A percentile compares a stretch with the other conserved stretches of the same genome.
phyloP scores from a whole-genome alignment of 2,888 invertebrate species.

The Netelia virgata region DNA sequence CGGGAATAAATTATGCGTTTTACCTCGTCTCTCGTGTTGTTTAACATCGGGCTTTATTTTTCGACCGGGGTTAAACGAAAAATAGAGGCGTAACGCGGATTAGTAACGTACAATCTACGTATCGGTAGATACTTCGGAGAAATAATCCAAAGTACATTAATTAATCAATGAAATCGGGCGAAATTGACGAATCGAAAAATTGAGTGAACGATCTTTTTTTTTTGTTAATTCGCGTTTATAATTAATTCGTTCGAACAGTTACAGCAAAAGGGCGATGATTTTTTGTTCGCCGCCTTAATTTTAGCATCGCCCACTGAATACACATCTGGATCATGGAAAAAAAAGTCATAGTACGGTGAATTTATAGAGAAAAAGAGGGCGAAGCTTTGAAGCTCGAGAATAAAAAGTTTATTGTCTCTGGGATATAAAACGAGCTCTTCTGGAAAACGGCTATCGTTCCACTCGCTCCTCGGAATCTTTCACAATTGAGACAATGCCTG shows the following conservation, averaged over 20 bases:
- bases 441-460: slow-evolving; percentile 51
- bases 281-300: slow-evolving; percentile 40
- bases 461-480: slow-evolving; percentile 30
- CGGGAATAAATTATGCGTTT: slow-evolving; percentile 62
- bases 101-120: not conserved
- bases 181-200: not conserved
- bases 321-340: slow-evolving; percentile 17
- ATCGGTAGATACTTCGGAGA: not conserved
- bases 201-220: not conserved
- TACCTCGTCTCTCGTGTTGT: slow-evolving; percentile 41
- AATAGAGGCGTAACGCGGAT: slow-evolving; percentile 6
- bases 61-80: not conserved
- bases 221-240: too few relatives aligned
- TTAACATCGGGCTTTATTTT: slow-evolving; percentile 30
- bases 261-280: slow-evolving; percentile 7
- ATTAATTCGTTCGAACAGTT: not conserved
- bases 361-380: slow-evolving; percentile 15
- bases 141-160: not conserved
- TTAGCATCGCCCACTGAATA: not conserved
- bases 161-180: not conserved
- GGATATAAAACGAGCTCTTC: slow-evolving; percentile 61
- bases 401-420: slow-evolving; percentile 54
- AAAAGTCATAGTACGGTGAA: not conserved
- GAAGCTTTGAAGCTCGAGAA: slow-evolving; percentile 16
- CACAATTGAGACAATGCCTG: slow-evolving; percentile 56